Conservation (phyloP, 92 coral and sea anemone species). For the Diadumene lineata region DNA sequence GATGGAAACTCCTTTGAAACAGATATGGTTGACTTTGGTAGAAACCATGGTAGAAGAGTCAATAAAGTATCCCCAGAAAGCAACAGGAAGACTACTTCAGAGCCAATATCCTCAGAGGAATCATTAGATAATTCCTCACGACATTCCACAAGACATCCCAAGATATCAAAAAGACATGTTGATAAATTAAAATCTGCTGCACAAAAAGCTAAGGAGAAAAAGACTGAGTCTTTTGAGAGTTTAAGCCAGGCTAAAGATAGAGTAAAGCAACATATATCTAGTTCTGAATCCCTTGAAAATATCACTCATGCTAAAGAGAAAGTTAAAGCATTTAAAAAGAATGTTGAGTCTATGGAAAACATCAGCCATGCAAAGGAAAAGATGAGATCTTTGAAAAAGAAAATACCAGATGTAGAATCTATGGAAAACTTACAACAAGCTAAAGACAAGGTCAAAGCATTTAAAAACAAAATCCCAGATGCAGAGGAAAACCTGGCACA, state of each 20-base stretch:
- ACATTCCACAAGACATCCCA: too few species aligned
- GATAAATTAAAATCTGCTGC: conserved; percentile 22
- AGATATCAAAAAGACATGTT: conserved; percentile 10
- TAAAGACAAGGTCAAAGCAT: conserved; percentile 34
- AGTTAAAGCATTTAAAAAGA: conserved; percentile 18
- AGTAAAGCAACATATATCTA: conserved; percentile 2
- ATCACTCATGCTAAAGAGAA: conserved; percentile 16
- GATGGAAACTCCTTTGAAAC: conserved; percentile 16
- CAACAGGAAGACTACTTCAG: neutral
- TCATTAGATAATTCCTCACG: too few species aligned
- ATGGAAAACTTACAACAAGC: conserved; percentile 17
- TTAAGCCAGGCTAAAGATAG: conserved; percentile 15
- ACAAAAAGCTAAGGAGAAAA: conserved; percentile 19
- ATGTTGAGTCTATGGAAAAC: conserved; percentile 30
- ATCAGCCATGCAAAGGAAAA: conserved; percentile 28
- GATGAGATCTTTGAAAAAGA: conserved; percentile 25
- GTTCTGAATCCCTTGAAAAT: conserved; percentile 18
- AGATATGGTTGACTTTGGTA: conserved; percentile 18
- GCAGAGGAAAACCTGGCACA: conserved; percentile 18
- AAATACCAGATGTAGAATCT: conserved; percentile 19
- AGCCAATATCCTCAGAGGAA: neutral
- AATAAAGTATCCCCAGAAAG: neutral
- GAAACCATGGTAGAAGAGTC: neutral
- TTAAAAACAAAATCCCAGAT: conserved; percentile 12
- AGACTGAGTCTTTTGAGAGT: conserved; percentile 16